Conservation (phyloP, 2,113 vertebrate species). For the Lontra canadensis region DNA sequence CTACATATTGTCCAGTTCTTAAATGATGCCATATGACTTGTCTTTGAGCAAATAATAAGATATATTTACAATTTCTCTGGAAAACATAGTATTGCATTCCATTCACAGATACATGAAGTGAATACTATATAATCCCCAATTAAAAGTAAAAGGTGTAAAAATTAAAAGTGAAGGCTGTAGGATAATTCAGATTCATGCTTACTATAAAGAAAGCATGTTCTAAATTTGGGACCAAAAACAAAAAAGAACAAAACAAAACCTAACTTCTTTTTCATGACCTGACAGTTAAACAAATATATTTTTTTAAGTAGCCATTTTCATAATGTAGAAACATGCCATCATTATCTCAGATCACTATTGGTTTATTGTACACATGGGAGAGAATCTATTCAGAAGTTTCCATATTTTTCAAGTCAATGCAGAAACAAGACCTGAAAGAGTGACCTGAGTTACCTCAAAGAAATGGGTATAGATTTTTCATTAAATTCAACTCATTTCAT, state of each 20-base stretch:
- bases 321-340: background rate
- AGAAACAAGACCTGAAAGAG: background rate
- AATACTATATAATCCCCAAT: background rate
- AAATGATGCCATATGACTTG: background rate
- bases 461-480: background rate
- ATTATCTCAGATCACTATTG: background rate
- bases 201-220: background rate
- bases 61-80: background rate
- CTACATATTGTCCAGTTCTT: background rate
- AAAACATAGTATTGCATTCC: background rate
- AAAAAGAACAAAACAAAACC: background rate
- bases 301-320: background rate
- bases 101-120: background rate
- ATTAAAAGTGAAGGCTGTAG: background rate
- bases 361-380: background rate
- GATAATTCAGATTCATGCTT: too few species aligned
- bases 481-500: background rate
- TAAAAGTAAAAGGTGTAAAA: background rate
- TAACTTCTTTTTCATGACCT: background rate
- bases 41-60: background rate
- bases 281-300: background rate
- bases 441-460: background rate
- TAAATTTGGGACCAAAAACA: background rate
- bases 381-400: background rate
- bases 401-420: background rate